Evolutionary conservation across 1,140 invertebrate species (phyloP).

Genomic region (Neelides sp.): DNA sequence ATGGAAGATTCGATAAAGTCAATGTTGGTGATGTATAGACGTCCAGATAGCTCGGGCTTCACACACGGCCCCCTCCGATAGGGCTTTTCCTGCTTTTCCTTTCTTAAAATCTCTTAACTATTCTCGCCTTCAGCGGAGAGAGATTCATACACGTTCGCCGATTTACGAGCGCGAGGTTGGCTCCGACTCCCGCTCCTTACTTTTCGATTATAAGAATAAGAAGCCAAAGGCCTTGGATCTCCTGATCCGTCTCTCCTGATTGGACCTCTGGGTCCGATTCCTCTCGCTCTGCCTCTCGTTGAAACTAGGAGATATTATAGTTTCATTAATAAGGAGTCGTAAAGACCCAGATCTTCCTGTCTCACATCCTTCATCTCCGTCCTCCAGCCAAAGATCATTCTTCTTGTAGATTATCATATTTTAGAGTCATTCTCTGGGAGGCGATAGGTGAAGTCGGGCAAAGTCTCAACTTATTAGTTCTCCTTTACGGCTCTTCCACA

Average conservation of each 20-base stretch:
- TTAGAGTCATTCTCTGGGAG: too few species aligned
- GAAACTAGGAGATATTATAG: too few species aligned
- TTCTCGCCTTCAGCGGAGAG: slow-evolving; percentile 27
- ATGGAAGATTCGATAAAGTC: slow-evolving; percentile 31
- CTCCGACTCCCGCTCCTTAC: neutral
- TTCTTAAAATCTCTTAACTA: slow-evolving; percentile 30
- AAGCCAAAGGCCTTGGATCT: slow-evolving; percentile 22
- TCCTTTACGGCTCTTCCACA: too few species aligned
- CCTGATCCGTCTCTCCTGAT: slow-evolving; percentile 27
- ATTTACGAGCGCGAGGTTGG: slow-evolving; percentile 24
- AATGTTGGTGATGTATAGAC: slow-evolving; percentile 32
- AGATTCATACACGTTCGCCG: slow-evolving; percentile 28
- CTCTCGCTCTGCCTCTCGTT: slow-evolving; percentile 16
- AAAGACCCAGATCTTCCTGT: too few species aligned
- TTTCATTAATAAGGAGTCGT: slow-evolving; percentile 11
- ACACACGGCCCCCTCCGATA: slow-evolving; percentile 10
- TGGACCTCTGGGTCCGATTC: slow-evolving; percentile 30
- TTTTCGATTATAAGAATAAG: slow-evolving; percentile 10
- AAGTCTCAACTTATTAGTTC: too few species aligned
- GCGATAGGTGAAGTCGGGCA: too few species aligned
- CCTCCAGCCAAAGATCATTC: too few species aligned
- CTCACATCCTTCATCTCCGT: too few species aligned
- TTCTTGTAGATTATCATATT: too few species aligned
- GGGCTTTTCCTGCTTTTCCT: slow-evolving; percentile 14
- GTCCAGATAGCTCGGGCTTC: slow-evolving; percentile 20